phyloP scores from a whole-genome alignment of 1,140 invertebrate genomes.

The Lerema accius region DNA sequence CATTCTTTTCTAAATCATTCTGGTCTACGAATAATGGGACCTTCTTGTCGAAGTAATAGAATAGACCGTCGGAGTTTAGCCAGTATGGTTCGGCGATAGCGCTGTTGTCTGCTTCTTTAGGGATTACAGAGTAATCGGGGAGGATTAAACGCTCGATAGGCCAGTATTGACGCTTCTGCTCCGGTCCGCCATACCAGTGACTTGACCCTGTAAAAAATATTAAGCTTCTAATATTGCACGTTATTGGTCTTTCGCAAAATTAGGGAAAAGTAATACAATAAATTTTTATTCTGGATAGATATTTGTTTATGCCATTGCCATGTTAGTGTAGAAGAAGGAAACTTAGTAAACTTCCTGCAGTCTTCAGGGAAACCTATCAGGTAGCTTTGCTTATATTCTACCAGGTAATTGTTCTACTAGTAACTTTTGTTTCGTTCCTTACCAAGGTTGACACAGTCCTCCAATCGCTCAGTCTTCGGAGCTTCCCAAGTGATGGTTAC shows the following conservation, averaged over 20 bases:
- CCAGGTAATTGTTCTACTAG: background rate
- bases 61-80: slow-evolving; percentile 87
- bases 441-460: slow-evolving; percentile 70
- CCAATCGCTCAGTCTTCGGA: slow-evolving; percentile 49
- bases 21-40: slow-evolving; percentile 89
- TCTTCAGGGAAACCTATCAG: no score
- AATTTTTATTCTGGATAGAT: background rate
- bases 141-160: slow-evolving; percentile 85
- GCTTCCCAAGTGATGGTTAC: slow-evolving; percentile 60
- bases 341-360: no score
- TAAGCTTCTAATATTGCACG: no score
- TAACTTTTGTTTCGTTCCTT: slow-evolving; percentile 32
- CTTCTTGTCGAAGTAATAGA: slow-evolving; percentile 84
- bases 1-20: slow-evolving; percentile 83
- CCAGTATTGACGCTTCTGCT: slow-evolving; percentile 85
- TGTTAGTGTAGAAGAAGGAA: no score
- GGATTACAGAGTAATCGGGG: slow-evolving; percentile 84
- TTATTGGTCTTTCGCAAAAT: no score
- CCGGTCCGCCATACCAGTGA: slow-evolving; percentile 85
- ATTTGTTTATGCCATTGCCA: no score
- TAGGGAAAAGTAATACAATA: background rate
- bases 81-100: slow-evolving; percentile 90
- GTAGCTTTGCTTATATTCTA: no score
- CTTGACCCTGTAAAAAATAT: slow-evolving; percentile 37
- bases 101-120: slow-evolving; percentile 85